A percentile compares a stretch with the other conserved stretches of the same genome.
Conservation (phyloP, 2,888 invertebrate species). For the Podotricha telesiphe region DNA sequence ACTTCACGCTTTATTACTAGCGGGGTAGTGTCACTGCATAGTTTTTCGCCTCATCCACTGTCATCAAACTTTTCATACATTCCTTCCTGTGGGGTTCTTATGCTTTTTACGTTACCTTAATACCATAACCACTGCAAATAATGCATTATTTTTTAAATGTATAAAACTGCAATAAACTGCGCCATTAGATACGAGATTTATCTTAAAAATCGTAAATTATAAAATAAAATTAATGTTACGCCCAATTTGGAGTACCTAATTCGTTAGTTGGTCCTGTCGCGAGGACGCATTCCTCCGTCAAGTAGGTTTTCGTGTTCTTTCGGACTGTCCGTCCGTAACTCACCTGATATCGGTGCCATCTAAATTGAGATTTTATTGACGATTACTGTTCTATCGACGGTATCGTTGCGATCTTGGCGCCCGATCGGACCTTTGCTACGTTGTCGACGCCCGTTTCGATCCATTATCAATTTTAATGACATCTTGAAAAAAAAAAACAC, state of each 20-base stretch:
- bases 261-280: slow-evolving; percentile 80
- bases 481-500: slow-evolving; percentile 36
- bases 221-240: slow-evolving; percentile 57
- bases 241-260: slow-evolving; percentile 70
- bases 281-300: slow-evolving; percentile 75
- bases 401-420: slow-evolving; percentile 84
- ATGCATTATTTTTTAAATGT: background rate
- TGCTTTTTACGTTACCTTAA: too few species aligned
- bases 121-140: slow-evolving; percentile 5
- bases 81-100: too few species aligned
- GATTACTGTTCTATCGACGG: slow-evolving; percentile 81
- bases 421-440: slow-evolving; percentile 60
- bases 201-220: slow-evolving; percentile 46
- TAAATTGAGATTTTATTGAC: slow-evolving; percentile 84
- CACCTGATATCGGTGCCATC: slow-evolving; percentile 81
- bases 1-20: too few species aligned
- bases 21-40: too few species aligned
- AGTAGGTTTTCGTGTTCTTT: slow-evolving; percentile 82
- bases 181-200: slow-evolving; percentile 35
- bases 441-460: slow-evolving; percentile 43
- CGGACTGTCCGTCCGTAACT: slow-evolving; percentile 79
- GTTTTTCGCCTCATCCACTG: too few species aligned
- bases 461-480: slow-evolving; percentile 45
- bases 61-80: too few species aligned
- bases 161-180: slow-evolving; percentile 23